Evolutionary conservation across 2,797 vertebrate species (phyloP).

Genomic region (Lepus townsendii): DNA sequence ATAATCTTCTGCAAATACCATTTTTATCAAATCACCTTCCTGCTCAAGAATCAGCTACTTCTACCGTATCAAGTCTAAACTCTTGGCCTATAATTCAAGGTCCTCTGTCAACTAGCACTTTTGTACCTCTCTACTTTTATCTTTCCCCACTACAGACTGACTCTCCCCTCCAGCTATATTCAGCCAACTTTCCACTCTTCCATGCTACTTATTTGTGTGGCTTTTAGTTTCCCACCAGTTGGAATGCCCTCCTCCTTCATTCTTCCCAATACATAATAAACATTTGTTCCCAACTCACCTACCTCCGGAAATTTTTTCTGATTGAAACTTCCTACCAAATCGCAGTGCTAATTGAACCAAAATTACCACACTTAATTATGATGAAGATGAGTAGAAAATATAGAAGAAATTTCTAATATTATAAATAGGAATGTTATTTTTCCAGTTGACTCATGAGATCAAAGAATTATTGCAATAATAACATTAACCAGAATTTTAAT

Average conservation of each 20-base stretch:
- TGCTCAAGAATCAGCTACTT: slow-evolving; percentile 80
- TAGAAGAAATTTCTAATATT: neutral
- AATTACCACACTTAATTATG: neutral
- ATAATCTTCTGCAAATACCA: slow-evolving; percentile 79
- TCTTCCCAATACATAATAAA: neutral
- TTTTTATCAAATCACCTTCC: slow-evolving; percentile 83
- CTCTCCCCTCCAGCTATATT: slow-evolving; percentile 65
- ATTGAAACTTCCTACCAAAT: slow-evolving; percentile 36
- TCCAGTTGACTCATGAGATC: neutral
- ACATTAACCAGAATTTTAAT: neutral
- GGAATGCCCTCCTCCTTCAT: neutral
- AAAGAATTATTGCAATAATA: neutral
- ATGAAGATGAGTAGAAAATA: neutral
- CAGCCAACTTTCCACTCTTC: slow-evolving; percentile 81
- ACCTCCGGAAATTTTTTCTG: neutral
- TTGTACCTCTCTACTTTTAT: slow-evolving; percentile 82
- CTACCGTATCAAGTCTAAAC: slow-evolving; percentile 80
- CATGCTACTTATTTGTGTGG: neutral
- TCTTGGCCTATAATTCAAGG: slow-evolving; percentile 85
- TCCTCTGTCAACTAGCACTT: slow-evolving; percentile 83
- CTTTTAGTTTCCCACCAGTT: slow-evolving; percentile 29
- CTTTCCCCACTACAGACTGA: slow-evolving; percentile 74
- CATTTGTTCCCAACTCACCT: slow-evolving; percentile 27
- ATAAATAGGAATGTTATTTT: neutral
- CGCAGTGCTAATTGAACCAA: neutral